Percentiles rank a stretch among this genome's conserved stretches.
phyloP scores from a whole-genome alignment of 2,888 invertebrate genomes.

The Strigamia crassipes region DNA sequence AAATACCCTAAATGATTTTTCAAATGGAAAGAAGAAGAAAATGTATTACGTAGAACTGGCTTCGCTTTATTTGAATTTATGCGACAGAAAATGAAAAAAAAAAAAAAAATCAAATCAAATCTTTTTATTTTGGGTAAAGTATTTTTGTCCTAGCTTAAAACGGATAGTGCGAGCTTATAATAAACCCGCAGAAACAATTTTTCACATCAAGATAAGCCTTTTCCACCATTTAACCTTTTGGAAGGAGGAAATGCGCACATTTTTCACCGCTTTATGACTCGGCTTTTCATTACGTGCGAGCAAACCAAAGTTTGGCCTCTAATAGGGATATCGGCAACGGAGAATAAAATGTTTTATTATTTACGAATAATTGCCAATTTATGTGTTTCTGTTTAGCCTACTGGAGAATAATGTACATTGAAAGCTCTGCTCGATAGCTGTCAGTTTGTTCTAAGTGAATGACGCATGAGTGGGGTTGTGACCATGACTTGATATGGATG shows the following conservation, averaged over 20 bases:
- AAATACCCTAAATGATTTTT: no score
- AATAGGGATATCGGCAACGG: neutral
- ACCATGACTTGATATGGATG: no score
- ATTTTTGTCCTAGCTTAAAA: no score
- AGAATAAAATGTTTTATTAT: neutral
- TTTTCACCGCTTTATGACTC: neutral
- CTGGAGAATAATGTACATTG: no score
- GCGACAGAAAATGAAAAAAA: neutral
- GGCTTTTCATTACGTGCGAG: neutral
- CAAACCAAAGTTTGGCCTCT: neutral
- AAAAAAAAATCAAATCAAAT: neutral
- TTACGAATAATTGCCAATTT: no score
- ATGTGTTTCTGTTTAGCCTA: no score
- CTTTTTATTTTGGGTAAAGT: neutral
- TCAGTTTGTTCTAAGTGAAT: no score
- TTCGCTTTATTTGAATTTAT: neutral
- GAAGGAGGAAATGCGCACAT: neutral
- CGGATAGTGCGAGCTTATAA: neutral
- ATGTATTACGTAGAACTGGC: no score
- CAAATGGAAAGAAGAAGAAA: no score
- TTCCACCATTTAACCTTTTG: slow-evolving; percentile 1
- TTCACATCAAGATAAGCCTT: neutral
- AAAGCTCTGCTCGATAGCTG: no score
- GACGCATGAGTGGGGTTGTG: no score
- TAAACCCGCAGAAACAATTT: neutral